Evolutionary conservation across 2,113 vertebrate genomes (phyloP), one percentile per base, ranked within the genome.

Genomic region (Colossoma macropomum): DNA sequence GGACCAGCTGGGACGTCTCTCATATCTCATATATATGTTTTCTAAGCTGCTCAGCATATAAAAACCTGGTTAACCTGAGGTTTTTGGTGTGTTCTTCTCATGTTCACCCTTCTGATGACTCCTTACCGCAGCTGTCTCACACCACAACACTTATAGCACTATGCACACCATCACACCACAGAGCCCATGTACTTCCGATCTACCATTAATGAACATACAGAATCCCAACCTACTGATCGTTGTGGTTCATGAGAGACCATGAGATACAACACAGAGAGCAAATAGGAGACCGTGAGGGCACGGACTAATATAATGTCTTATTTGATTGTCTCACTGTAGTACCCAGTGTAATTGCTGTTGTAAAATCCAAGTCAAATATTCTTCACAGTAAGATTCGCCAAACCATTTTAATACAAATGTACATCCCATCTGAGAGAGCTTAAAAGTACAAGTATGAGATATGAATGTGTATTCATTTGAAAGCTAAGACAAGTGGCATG

Each of bases 341-440:
- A 60, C 54, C n/a, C 23, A 45, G 32, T 41, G 7, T 11, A 10
- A 65, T 65, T 69, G 19, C 66, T 38, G 34, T 5, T 77, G 2
- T 21, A 25, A 77, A 60, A 66, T 69, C 32, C 30, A 68, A 21
- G 59, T 48, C 8, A 77, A 63, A 77, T 45, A 48, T 77, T 77
- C 62, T 50, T 32, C 25, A 78, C 23, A 50, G 27, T 10, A 45
- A 77, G 16, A 63, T 54, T 25, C 28, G n/a, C 3, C 12, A 74
- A 25, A 11, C 41, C 41, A 76, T 45, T 27, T 80, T 73, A 79
- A 59, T 45, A 8, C 50, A 52, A 41, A 27, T 45, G 17, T 68
- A 73, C 23, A 28, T 34, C 19, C 28, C 8, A 0, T 30, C 34
- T 41, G 30, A 80, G 21, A 23, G 16, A 27, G 73, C 59, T 75